Conservation (phyloP, 2,888 invertebrate genomes). For the Xiphydria camelus region DNA sequence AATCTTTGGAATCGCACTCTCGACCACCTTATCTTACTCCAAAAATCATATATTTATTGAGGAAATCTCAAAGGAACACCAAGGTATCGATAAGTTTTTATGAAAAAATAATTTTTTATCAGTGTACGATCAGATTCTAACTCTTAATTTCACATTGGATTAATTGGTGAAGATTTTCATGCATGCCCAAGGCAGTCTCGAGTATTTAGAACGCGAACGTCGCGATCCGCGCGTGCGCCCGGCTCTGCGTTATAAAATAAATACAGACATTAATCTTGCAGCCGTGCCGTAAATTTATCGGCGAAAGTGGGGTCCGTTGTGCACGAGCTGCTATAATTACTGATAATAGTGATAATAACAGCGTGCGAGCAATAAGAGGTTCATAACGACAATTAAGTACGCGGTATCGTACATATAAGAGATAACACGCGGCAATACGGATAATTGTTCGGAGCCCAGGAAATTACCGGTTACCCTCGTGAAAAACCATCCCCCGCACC, state of each 20-base stretch:
- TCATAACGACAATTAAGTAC: slow-evolving; percentile 31
- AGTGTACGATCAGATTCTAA: too few relatives aligned
- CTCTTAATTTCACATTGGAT: too few relatives aligned
- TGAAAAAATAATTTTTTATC: too few relatives aligned
- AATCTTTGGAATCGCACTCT: too few relatives aligned
- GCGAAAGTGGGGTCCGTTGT: slow-evolving; percentile 19
- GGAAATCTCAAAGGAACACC: too few relatives aligned
- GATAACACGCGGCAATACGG: slow-evolving; percentile 16
- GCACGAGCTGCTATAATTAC: slow-evolving; percentile 33
- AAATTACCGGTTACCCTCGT: slow-evolving; percentile 15
- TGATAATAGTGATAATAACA: slow-evolving; percentile 41
- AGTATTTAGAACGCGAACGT: too few relatives aligned
- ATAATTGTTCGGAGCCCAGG: slow-evolving; percentile 18
- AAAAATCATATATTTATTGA: too few relatives aligned
- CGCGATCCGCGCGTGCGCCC: background rate
- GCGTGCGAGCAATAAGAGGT: slow-evolving; percentile 23
- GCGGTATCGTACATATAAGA: slow-evolving; percentile 14
- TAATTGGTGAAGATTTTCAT: too few relatives aligned
- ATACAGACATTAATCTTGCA: slow-evolving; percentile 24
- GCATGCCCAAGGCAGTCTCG: too few relatives aligned
- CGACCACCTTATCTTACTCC: too few relatives aligned
- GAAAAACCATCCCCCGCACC: too few relatives aligned
- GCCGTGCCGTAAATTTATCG: slow-evolving; percentile 10
- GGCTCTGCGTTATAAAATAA: slow-evolving; percentile 13
- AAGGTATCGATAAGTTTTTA: too few relatives aligned